Conservation (phyloP, 2,888 invertebrate species). For the Cephus nigrinus region DNA sequence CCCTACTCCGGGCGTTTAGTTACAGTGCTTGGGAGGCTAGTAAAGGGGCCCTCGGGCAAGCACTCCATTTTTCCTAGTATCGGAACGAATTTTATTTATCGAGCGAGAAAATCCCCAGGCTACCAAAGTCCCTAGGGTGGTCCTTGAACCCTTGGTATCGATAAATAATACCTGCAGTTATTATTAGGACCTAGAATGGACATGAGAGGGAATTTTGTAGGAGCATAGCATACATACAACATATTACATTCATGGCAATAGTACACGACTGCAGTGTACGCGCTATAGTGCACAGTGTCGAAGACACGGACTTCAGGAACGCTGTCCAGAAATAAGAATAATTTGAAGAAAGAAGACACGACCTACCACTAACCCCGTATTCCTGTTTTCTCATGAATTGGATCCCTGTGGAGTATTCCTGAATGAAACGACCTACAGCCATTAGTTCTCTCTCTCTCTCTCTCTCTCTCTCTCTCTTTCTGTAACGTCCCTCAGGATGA, state of each 20-base stretch:
- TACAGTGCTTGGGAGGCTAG: constrained; percentile 32
- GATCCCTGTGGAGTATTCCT: constrained; percentile 44
- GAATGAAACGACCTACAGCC: constrained; percentile 53
- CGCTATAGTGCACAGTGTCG: too few species aligned
- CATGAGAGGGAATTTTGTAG: too few species aligned
- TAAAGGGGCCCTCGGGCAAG: constrained; percentile 33
- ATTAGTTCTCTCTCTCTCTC: constrained; percentile 36
- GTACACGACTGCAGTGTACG: too few species aligned
- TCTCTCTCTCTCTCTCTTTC: not conserved
- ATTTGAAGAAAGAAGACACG: constrained; percentile 19
- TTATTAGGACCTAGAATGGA: too few species aligned
- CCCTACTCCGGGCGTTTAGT: constrained; percentile 44
- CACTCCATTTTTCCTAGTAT: constrained; percentile 53
- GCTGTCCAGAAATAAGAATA: constrained; percentile 19
- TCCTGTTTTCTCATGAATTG: constrained; percentile 49
- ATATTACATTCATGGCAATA: too few species aligned
- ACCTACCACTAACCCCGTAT: constrained; percentile 21
- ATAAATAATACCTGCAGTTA: constrained; percentile 51
- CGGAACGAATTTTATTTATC: constrained; percentile 67
- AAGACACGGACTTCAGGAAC: too few species aligned
- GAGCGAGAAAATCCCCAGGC: constrained; percentile 61
- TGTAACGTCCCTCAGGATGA: constrained; percentile 29
- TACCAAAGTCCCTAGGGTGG: constrained; percentile 63
- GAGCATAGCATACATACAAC: too few species aligned
- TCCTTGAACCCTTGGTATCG: constrained; percentile 45